A percentile compares a stretch with the other conserved stretches of the same genome.
Evolutionary conservation across 2,888 invertebrate species (phyloP).

Genomic region (Oxystoma pomonae): DNA sequence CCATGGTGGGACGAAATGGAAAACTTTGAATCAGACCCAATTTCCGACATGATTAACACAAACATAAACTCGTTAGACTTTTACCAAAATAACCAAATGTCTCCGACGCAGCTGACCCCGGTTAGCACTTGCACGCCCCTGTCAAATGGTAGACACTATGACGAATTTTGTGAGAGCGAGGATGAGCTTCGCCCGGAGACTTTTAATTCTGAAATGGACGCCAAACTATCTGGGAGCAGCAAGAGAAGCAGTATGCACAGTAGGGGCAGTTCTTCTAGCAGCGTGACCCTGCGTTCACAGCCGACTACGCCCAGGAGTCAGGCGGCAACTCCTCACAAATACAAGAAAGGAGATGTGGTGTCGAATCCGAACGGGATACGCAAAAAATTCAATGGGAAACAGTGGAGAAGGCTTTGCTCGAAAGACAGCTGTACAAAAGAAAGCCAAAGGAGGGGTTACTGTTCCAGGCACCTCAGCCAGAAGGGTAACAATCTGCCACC

Average conservation of each 20-base stretch:
- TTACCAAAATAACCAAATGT: slow-evolving; percentile 44
- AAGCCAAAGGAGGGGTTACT: slow-evolving; percentile 94
- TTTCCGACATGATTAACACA: slow-evolving; percentile 16
- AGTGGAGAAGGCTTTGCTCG: slow-evolving; percentile 96
- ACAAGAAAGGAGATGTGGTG: slow-evolving; percentile 96
- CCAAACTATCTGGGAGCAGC: slow-evolving; percentile 68
- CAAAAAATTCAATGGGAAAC: slow-evolving; percentile 99
- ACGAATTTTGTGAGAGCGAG: slow-evolving; percentile 82
- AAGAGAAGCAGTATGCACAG: slow-evolving; percentile 90
- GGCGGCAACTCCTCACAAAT: slow-evolving; percentile 91
- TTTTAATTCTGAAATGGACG: slow-evolving; percentile 75
- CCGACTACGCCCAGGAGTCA: slow-evolving; percentile 84
- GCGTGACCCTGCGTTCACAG: slow-evolving; percentile 85
- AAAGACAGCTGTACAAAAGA: slow-evolving; percentile 94
- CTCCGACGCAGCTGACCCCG: slow-evolving; percentile 52
- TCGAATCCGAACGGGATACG: slow-evolving; percentile 92
- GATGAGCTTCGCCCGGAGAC: slow-evolving; percentile 82
- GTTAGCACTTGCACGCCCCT: slow-evolving; percentile 52
- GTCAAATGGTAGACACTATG: slow-evolving; percentile 59
- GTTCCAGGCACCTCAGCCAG: slow-evolving; percentile 92
- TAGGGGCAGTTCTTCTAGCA: slow-evolving; percentile 86
- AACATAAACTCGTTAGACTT: slow-evolving; percentile 31
- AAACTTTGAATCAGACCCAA: slow-evolving; percentile 46
- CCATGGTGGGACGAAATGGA: slow-evolving; percentile 97
- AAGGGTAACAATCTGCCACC: slow-evolving; percentile 62